phyloP scores from a whole-genome alignment of 2,888 invertebrate genomes.

The Lasioglossum lativentre region DNA sequence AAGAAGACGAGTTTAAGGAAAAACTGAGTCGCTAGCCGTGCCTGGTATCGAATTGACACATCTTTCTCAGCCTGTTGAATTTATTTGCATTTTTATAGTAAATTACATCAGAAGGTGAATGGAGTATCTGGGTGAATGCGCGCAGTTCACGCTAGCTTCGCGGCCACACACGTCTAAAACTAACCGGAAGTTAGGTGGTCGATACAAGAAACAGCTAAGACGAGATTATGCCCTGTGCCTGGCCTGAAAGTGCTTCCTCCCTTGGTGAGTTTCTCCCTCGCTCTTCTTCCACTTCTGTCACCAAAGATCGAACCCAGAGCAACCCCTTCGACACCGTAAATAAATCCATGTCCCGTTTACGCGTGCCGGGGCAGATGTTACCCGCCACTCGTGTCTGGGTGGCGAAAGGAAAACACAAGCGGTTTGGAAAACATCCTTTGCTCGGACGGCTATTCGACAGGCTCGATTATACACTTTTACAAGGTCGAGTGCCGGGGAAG shows the following conservation, averaged over 20 bases:
- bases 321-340: conserved; percentile 62
- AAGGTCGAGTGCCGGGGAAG: background rate
- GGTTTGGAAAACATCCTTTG: conserved; percentile 50
- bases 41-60: background rate
- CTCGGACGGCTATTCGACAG: conserved; percentile 18
- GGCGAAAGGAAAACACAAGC: conserved; percentile 54
- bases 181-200: conserved; percentile 58
- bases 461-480: conserved; percentile 32
- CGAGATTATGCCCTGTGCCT: conserved; percentile 54
- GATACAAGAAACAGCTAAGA: conserved; percentile 46
- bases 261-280: conserved; percentile 5
- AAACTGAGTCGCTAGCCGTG: background rate
- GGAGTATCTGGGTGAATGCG: background rate
- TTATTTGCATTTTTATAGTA: background rate
- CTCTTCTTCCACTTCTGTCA: conserved; percentile 34
- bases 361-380: conserved; percentile 54
- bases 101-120: background rate
- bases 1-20: background rate
- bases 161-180: conserved; percentile 47
- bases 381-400: conserved; percentile 16
- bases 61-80: background rate
- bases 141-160: too few species aligned
- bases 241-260: conserved; percentile 52
- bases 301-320: conserved; percentile 65
- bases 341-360: conserved; percentile 64